phyloP scores from a whole-genome alignment of 2,797 vertebrate species.

The Lepilemur septentrionalis region DNA sequence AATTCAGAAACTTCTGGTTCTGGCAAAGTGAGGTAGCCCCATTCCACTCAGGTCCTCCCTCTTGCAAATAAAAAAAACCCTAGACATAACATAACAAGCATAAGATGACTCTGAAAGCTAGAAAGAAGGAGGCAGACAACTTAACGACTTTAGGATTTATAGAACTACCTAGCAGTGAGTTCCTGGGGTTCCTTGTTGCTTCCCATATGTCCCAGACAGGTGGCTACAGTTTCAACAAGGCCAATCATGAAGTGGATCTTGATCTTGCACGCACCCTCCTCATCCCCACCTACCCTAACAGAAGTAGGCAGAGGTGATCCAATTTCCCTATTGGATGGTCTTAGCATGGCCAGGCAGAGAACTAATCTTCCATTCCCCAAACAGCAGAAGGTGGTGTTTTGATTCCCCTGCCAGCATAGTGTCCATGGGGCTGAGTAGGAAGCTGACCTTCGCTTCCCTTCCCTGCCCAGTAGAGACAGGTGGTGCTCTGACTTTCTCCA shows the following conservation, averaged over 20 bases:
- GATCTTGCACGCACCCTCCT: neutral
- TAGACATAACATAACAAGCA: neutral
- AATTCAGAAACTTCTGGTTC: neutral
- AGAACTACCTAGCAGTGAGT: neutral
- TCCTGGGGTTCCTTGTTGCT: neutral
- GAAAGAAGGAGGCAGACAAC: neutral
- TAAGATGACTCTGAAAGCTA: neutral
- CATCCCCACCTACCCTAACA: rapidly evolving
- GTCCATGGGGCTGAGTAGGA: neutral
- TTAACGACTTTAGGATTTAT: neutral
- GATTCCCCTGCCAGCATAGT: neutral
- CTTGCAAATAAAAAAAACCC: neutral
- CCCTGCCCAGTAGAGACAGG: neutral
- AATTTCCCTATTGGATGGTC: neutral
- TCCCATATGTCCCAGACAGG: neutral
- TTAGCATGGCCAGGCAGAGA: neutral
- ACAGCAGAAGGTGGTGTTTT: neutral
- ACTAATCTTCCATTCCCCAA: neutral
- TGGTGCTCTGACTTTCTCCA: no score
- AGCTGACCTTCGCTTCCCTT: neutral
- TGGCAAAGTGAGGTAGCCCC: neutral
- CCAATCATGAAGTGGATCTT: neutral
- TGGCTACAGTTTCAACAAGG: neutral
- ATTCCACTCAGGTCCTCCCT: neutral
- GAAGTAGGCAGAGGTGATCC: neutral